These are phyloP conservation scores for Florisuga fusca DNA, from an alignment of 2,797 vertebrate species.

Conservation along the genomic window DNA sequence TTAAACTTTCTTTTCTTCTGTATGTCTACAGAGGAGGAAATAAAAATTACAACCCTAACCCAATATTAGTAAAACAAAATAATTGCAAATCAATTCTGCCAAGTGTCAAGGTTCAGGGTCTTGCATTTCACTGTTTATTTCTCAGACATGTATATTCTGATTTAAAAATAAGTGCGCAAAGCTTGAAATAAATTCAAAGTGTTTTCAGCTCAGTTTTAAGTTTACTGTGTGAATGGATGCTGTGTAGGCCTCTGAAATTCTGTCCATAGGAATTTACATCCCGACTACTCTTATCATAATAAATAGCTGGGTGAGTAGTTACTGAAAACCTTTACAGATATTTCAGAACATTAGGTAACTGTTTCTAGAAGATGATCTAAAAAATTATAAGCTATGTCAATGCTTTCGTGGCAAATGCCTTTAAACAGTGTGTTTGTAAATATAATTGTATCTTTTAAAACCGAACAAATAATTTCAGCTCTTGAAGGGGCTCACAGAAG, in stretches of 20 bases:
- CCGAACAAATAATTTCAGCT: background rate
- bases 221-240: background rate
- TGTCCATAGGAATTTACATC: background rate
- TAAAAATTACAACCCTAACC: background rate
- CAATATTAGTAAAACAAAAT: background rate
- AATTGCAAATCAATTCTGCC: background rate
- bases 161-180: background rate
- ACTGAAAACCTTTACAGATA: background rate
- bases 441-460: background rate
- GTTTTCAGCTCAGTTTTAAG: background rate
- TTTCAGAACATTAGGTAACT: background rate
- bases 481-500: background rate
- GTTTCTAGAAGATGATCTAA: background rate
- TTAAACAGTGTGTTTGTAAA: background rate
- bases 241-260: background rate
- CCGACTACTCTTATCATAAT: background rate
- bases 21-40: background rate
- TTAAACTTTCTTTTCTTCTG: background rate
- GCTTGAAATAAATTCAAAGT: background rate
- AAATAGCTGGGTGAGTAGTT: background rate
- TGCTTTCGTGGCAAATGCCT: background rate
- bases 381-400: background rate
- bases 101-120: background rate
- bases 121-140: background rate
- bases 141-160: background rate